A percentile compares a stretch with the other conserved stretches of the same genome.
These are phyloP conservation scores for Ia io DNA, from an alignment of 2,113 vertebrate genomes.

Conservation along the genomic window DNA sequence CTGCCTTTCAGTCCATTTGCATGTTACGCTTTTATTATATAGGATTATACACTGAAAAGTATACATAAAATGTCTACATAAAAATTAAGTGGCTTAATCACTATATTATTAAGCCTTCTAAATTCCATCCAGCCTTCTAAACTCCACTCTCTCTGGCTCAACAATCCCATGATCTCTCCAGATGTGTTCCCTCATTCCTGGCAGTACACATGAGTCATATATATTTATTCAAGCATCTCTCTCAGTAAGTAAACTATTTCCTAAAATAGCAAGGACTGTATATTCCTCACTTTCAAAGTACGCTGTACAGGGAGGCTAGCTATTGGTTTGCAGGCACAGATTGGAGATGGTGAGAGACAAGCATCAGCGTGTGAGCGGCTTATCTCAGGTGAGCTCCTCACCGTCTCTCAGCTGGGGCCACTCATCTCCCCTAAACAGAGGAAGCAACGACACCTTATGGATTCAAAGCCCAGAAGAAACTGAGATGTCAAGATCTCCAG, in stretches of 20 bases:
- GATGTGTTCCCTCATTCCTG: not conserved
- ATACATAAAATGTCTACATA: not conserved
- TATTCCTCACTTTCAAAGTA: not conserved
- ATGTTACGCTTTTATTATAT: too few relatives aligned
- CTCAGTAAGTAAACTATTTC: not conserved
- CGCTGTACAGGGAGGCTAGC: not conserved
- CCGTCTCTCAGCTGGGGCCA: not conserved
- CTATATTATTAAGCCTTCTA: not conserved
- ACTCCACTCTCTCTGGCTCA: not conserved
- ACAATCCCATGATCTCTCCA: not conserved
- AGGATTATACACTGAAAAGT: not conserved
- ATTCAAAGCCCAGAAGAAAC: not conserved
- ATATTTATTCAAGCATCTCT: not conserved
- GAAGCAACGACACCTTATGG: not conserved
- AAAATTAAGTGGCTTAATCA: not conserved
- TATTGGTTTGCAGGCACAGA: not conserved
- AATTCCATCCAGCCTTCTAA: not conserved
- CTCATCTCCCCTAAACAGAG: not conserved
- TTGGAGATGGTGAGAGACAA: not conserved
- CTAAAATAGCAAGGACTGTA: not conserved
- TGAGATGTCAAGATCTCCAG: not conserved
- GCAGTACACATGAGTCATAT: not conserved
- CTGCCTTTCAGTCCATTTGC: too few relatives aligned
- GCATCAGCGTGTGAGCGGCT: not conserved
- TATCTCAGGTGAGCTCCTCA: fast-evolving